Evolutionary conservation across 2,888 invertebrate species (phyloP).

Genomic region (Margaritifera margaritifera): DNA sequence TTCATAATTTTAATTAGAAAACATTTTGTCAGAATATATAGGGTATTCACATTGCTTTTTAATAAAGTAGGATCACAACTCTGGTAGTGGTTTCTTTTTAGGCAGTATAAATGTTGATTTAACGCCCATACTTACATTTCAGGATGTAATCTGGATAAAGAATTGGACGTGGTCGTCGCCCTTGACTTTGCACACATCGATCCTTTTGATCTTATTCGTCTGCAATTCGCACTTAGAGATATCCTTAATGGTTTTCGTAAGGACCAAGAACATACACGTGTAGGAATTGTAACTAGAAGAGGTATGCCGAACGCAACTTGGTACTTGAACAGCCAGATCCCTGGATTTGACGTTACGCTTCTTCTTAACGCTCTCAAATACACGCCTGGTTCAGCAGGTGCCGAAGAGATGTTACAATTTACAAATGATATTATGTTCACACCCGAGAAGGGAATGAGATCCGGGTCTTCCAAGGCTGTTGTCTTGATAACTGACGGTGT

Average conservation of each 20-base stretch:
- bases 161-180: slow-evolving; percentile 25
- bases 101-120: too few relatives aligned
- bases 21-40: too few relatives aligned
- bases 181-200: slow-evolving; percentile 23
- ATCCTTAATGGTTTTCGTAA: slow-evolving; percentile 19
- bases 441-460: slow-evolving; percentile 17
- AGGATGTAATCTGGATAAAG: slow-evolving; percentile 17
- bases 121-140: not conserved
- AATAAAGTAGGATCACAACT: too few relatives aligned
- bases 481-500: slow-evolving; percentile 28
- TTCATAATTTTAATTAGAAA: too few relatives aligned
- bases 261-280: slow-evolving; percentile 17
- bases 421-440: slow-evolving; percentile 37
- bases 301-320: slow-evolving; percentile 21
- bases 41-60: too few relatives aligned
- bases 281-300: slow-evolving; percentile 29
- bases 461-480: slow-evolving; percentile 23
- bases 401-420: slow-evolving; percentile 33
- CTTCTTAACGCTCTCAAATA: slow-evolving; percentile 25
- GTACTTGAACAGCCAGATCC: slow-evolving; percentile 30
- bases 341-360: slow-evolving; percentile 18
- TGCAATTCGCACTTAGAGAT: slow-evolving; percentile 16
- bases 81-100: too few relatives aligned
- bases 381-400: slow-evolving; percentile 31
- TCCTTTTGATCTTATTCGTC: slow-evolving; percentile 10